Evolutionary conservation across 1,140 invertebrate genomes (phyloP).

Genomic region (Cecropterus lyciades): DNA sequence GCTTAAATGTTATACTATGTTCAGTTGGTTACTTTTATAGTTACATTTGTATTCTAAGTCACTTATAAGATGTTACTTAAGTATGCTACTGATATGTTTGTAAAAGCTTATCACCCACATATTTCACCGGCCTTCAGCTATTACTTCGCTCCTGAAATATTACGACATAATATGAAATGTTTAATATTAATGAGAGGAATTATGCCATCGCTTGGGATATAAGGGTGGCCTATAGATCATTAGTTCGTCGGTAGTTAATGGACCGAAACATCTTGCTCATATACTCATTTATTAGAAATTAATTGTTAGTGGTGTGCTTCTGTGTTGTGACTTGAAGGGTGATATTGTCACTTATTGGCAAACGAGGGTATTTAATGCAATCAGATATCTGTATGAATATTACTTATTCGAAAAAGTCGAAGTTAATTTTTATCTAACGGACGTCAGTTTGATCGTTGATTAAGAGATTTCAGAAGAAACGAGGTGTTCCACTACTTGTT

Average conservation of each 20-base stretch:
- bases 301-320: background rate
- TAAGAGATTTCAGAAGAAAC: too few relatives aligned
- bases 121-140: slow-evolving; percentile 1
- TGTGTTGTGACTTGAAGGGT: background rate
- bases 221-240: slow-evolving; percentile 20
- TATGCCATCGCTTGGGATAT: slow-evolving; percentile 13
- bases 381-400: too few relatives aligned
- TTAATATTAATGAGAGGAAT: slow-evolving; percentile 26
- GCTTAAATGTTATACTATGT: too few relatives aligned
- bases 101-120: background rate
- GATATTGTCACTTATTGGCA: background rate
- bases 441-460: too few relatives aligned
- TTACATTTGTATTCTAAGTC: background rate
- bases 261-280: slow-evolving; percentile 10
- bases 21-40: background rate
- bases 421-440: too few relatives aligned
- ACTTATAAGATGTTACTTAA: background rate
- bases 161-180: slow-evolving; percentile 17
- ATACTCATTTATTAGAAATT: background rate
- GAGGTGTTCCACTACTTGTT: too few relatives aligned
- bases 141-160: slow-evolving; percentile 22
- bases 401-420: too few relatives aligned
- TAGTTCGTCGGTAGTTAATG: slow-evolving; percentile 22
- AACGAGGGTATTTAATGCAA: too few relatives aligned
- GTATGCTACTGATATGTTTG: background rate